These are phyloP conservation scores for Enteromius fasciolatus DNA, from an alignment of 2,797 vertebrate species.

Conservation along the genomic window DNA sequence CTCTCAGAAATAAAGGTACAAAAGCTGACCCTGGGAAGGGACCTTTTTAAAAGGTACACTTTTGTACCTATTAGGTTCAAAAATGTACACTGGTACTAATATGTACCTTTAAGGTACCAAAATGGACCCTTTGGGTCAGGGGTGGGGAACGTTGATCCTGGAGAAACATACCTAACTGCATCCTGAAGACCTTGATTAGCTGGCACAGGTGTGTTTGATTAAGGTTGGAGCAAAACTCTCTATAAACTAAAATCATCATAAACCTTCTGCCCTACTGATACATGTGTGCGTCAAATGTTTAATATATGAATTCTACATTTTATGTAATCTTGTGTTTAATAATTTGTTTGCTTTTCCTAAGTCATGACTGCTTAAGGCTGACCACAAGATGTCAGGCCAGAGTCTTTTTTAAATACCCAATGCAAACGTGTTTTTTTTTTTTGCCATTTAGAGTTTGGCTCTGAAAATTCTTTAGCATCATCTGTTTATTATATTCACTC, in stretches of 20 bases:
- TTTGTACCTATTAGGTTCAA: too few species aligned
- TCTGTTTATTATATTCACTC: not conserved
- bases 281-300: not conserved
- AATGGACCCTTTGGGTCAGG: too few species aligned
- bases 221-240: too few species aligned
- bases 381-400: slow-evolving; percentile 54
- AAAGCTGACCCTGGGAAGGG: too few species aligned
- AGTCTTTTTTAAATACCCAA: slow-evolving; percentile 9
- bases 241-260: not conserved
- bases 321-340: not conserved
- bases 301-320: not conserved
- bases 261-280: not conserved
- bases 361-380: not conserved
- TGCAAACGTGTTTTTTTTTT: not conserved
- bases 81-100: too few species aligned
- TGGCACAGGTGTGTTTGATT: too few species aligned
- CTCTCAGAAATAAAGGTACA: too few species aligned
- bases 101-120: too few species aligned
- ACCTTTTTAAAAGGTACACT: too few species aligned
- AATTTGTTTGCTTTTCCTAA: not conserved
- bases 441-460: not conserved
- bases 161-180: too few species aligned
- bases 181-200: too few species aligned
- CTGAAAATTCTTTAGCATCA: not conserved
- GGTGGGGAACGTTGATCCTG: too few species aligned